A percentile compares a stretch with the other conserved stretches of the same genome.
phyloP scores from a whole-genome alignment of 2,888 invertebrate species.

The Brachynemurus nebulosus region DNA sequence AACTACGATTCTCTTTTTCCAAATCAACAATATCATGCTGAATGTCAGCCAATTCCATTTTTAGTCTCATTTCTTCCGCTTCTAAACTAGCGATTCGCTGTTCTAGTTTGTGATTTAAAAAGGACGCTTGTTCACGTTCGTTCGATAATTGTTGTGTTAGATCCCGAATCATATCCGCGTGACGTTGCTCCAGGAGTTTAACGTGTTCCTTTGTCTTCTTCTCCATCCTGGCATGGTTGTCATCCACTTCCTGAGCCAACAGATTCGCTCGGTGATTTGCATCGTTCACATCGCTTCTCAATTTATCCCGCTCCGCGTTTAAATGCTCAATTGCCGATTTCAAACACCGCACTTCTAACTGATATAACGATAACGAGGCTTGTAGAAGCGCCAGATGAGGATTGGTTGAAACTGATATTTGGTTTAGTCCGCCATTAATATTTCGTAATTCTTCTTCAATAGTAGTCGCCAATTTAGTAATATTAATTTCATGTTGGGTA shows the following conservation, averaged over 20 bases:
- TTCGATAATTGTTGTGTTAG: slow-evolving; percentile 50
- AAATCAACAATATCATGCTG: slow-evolving; percentile 48
- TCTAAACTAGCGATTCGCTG: slow-evolving; percentile 47
- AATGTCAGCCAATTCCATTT: slow-evolving; percentile 44
- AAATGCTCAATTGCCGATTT: slow-evolving; percentile 49
- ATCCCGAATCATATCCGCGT: slow-evolving; percentile 59
- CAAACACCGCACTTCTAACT: slow-evolving; percentile 48
- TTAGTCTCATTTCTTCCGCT: slow-evolving; percentile 51
- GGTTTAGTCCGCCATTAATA: slow-evolving; percentile 23
- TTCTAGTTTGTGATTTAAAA: slow-evolving; percentile 45
- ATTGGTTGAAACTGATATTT: slow-evolving; percentile 18
- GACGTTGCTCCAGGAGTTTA: slow-evolving; percentile 57
- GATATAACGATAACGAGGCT: slow-evolving; percentile 51
- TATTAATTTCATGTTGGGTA: slow-evolving; percentile 38
- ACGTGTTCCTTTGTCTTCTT: slow-evolving; percentile 56
- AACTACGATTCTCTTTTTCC: slow-evolving; percentile 46
- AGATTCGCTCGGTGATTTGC: slow-evolving; percentile 69
- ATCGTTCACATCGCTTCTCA: slow-evolving; percentile 63
- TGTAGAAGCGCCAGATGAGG: slow-evolving; percentile 39
- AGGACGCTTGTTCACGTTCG: slow-evolving; percentile 61
- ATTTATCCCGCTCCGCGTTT: slow-evolving; percentile 64
- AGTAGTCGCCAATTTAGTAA: slow-evolving; percentile 47
- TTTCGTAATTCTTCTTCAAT: slow-evolving; percentile 48
- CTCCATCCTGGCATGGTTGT: slow-evolving; percentile 73
- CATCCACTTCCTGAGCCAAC: slow-evolving; percentile 83